Conservation (phyloP, 2,797 vertebrate genomes). For the Geotria australis region DNA sequence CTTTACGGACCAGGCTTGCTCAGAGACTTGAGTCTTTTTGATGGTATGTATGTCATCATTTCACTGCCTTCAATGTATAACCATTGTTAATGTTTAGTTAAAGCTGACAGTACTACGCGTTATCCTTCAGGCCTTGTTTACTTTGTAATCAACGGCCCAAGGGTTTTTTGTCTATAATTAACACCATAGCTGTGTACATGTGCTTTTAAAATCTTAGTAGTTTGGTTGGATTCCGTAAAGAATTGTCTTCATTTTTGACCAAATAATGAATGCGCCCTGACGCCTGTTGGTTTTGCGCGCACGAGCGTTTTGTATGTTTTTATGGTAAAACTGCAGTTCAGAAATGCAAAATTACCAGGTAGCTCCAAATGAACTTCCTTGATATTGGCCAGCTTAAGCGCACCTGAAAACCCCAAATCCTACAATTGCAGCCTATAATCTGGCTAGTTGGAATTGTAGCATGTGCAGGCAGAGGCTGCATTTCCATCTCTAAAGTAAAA, state of each 20-base stretch:
- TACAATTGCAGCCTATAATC: no score
- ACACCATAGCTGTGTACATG: no score
- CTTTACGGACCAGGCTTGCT: conserved; percentile 85
- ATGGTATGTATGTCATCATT: conserved; percentile 36
- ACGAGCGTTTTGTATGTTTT: neutral
- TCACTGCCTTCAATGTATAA: no score
- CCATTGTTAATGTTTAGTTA: no score
- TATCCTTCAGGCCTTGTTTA: neutral
- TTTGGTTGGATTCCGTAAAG: neutral
- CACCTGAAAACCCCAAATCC: no score
- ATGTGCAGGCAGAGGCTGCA: no score
- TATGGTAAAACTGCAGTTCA: conserved; percentile 3
- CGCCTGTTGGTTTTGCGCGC: neutral
- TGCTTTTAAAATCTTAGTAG: neutral
- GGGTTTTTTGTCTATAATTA: neutral
- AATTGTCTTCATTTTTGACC: conserved; percentile 2
- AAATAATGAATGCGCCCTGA: neutral
- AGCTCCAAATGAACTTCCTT: no score
- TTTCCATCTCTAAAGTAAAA: no score
- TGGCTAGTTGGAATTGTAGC: no score
- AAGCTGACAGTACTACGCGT: neutral
- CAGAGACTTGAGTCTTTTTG: conserved; percentile 94
- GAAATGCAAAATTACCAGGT: conserved; percentile 1
- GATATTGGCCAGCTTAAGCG: no score
- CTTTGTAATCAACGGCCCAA: neutral